Base-by-base conservation (phyloP, 2,113 vertebrate genomes). In the Perca flavescens region DNA sequence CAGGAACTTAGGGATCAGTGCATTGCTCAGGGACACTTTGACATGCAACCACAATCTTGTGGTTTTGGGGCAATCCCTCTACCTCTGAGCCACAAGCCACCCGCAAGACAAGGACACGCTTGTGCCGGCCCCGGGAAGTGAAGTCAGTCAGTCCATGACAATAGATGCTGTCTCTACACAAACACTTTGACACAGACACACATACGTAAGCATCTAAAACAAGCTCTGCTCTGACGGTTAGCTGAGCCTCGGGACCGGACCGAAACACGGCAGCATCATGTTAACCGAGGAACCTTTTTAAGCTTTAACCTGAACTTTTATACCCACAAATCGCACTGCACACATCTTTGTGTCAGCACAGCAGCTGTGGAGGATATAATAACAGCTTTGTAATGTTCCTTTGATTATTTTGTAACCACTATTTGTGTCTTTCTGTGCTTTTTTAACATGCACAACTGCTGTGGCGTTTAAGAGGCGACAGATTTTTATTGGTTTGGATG, bases 401-500 rank as follows among this genome's bases (percentile, higher is more conserved):
- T 79, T 73, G 31, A 57, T 68, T 71, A 25, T 60, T 43, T 61
- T 21, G 1, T 53, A 40, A 49, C 65, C 14, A 22, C 22, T 61
- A 61, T 54, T 72, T 60, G 47, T 16, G 61, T 68, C 11, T 21
- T 19, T 22, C 5, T 17, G n/a, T 58, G 65, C 58, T 7, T 60
- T 60, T 46, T n/a, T 16, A 1, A 82, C 71, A 78, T 68, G 40
- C 67, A 77, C 62, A 52, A n/a, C 25, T 2, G n/a, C 46, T 3
- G 57, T 50, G 22, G n/a, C 4, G 21, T 66, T 82, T 47, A 64
- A 71, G 74, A 69, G 34, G 66, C 36, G 16, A 63, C 60, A n/a
- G 77, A 79, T 84, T 79, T 34, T 79, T 46, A 84, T 79, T 87
- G 84, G 78, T 82, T 57, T 34, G 76, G 31, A 72, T 54, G 70